Base-by-base conservation (phyloP, 2,888 invertebrate genomes). In the Tetranychus piercei region DNA sequence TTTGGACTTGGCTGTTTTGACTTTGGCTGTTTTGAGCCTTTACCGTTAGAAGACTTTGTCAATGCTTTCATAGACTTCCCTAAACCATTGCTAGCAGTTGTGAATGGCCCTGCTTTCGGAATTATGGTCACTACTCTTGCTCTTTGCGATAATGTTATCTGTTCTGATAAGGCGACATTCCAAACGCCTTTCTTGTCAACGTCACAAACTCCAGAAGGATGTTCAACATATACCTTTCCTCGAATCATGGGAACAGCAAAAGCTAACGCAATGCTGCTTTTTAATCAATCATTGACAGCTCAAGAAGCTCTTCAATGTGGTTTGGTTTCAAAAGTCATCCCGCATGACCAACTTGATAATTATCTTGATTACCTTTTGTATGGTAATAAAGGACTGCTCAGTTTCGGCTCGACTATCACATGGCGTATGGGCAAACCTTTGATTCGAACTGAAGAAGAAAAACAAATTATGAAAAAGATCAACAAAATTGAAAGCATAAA, bases 61-160 rank as follows among this genome's bases (percentile, higher is more conserved):
- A 84, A 86, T 76, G 85, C 90, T 0, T 88, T 93, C 79, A 91
- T 94, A 78, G 87, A 88, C 78, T 94, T 91, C 82, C 90, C 92
- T 0, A 99, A 97, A 83, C 83, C 94, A 64, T 81, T 97, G 70
- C 86, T 96, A 77, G 90, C 89, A 18, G 84, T 94, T 76, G 88
- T 96, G 0, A 95, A 97, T 85, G 97, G 97, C 1, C 94, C 94
- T 69, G 92, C 94, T 18, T 88, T 96, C 79, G 97, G 97, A 44
- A 88, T 97, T 79, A 89, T 89, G 69, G 89, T 89, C 4, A 96
- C 96, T 0, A 88, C 89, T 11, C 84, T 92, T 73, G 89, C 88
- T 0, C 84, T 96, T 1, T 93, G 89, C 84, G 96, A 97, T 85
- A 85, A 91, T 75, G 89, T 94, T 8, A 92, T 91, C 85, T 90